Evolutionary conservation across 2,113 vertebrate genomes (phyloP).

Genomic region (Tupaia chinensis): DNA sequence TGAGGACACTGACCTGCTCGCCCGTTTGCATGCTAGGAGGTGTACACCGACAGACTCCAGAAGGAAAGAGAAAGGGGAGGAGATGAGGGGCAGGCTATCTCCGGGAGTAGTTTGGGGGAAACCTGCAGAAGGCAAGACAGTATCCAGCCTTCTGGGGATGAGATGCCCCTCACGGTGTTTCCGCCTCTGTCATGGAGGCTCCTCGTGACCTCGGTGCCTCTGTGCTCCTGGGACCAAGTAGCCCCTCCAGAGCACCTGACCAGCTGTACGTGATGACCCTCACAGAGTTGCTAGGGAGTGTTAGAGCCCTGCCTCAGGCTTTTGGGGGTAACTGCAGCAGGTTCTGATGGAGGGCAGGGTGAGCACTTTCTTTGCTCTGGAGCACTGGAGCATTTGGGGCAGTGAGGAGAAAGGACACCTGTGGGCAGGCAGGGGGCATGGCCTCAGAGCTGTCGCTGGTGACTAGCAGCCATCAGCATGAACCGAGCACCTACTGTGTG

Average conservation of each 20-base stretch:
- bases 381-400: neutral
- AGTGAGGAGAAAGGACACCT: neutral
- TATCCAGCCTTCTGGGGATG: neutral
- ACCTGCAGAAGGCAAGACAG: neutral
- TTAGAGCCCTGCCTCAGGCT: neutral
- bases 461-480: too few relatives aligned
- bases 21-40: too few relatives aligned
- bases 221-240: neutral
- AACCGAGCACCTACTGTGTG: neutral
- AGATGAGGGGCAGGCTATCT: neutral
- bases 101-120: neutral
- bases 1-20: neutral
- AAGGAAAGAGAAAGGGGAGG: neutral
- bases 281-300: neutral
- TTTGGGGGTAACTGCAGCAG: neutral
- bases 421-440: neutral
- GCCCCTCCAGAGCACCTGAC: neutral
- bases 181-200: neutral
- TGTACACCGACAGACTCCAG: too few relatives aligned
- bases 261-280: neutral
- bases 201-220: rapidly evolving
- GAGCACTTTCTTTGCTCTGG: neutral
- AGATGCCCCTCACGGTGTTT: neutral
- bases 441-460: too few relatives aligned
- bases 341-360: neutral